Percentiles rank a stretch among this genome's conserved stretches.
These are phyloP conservation scores for Diarsia mendica DNA, from an alignment of 2,888 invertebrate genomes.

Conservation along the genomic window DNA sequence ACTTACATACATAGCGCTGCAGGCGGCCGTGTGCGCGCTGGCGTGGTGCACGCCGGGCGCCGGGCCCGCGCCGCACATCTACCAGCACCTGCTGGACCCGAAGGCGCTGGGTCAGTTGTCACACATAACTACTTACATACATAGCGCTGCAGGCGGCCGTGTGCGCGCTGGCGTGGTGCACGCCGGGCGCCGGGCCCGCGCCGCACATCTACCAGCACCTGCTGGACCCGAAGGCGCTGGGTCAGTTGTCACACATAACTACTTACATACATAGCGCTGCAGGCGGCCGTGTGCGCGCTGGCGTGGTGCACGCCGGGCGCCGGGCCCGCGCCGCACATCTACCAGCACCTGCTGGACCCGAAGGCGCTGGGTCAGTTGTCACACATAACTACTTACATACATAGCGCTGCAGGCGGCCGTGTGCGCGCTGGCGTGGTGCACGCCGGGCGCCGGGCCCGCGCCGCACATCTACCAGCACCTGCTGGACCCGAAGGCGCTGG, in stretches of 20 bases:
- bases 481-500: conserved; percentile 76
- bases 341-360: conserved; percentile 81
- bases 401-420: conserved; percentile 82
- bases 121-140: conserved; percentile 1
- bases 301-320: conserved; percentile 84
- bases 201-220: conserved; percentile 79
- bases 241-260: conserved; percentile 64
- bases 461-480: conserved; percentile 79
- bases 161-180: conserved; percentile 87
- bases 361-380: conserved; percentile 75
- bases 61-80: conserved; percentile 78
- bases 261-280: conserved; percentile 71
- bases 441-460: conserved; percentile 78
- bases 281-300: conserved; percentile 86
- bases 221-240: conserved; percentile 80
- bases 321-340: conserved; percentile 78
- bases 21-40: conserved; percentile 86
- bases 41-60: conserved; percentile 84
- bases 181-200: conserved; percentile 78
- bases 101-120: conserved; percentile 76
- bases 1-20: conserved; percentile 80
- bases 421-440: conserved; percentile 87
- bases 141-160: conserved; percentile 82
- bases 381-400: background rate
- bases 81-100: conserved; percentile 81